phyloP scores from a whole-genome alignment of 2,113 vertebrate species.

The Saimiri boliviensis region DNA sequence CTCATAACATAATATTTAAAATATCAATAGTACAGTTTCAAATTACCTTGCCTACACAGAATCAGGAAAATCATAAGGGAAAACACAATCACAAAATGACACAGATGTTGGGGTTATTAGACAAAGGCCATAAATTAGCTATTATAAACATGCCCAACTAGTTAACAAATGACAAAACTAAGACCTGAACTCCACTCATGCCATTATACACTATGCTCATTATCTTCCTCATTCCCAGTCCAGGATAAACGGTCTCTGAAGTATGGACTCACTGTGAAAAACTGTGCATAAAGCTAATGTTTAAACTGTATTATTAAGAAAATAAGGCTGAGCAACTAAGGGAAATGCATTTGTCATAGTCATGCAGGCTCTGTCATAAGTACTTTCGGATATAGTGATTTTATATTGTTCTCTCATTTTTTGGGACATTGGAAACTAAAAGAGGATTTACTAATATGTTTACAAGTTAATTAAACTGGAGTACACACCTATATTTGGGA shows the following conservation, averaged over 20 bases:
- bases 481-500: neutral
- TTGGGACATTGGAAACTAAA: neutral
- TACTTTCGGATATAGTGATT: neutral
- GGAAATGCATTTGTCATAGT: neutral
- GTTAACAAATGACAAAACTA: neutral
- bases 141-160: neutral
- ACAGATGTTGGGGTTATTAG: neutral
- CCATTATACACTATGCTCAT: neutral
- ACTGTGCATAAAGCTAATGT: neutral
- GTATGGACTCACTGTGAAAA: neutral
- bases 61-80: neutral
- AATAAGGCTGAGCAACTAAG: neutral
- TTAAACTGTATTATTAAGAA: neutral
- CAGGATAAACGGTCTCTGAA: neutral
- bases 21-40: neutral
- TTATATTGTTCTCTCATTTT: neutral
- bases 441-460: neutral
- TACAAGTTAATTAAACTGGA: neutral
- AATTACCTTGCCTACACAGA: neutral
- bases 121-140: neutral
- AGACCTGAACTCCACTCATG: neutral
- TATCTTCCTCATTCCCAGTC: neutral
- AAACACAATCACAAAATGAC: neutral
- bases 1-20: neutral
- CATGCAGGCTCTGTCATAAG: neutral